Evolutionary conservation across 2,797 vertebrate species (phyloP).

Genomic region (Decapterus maruadsi): DNA sequence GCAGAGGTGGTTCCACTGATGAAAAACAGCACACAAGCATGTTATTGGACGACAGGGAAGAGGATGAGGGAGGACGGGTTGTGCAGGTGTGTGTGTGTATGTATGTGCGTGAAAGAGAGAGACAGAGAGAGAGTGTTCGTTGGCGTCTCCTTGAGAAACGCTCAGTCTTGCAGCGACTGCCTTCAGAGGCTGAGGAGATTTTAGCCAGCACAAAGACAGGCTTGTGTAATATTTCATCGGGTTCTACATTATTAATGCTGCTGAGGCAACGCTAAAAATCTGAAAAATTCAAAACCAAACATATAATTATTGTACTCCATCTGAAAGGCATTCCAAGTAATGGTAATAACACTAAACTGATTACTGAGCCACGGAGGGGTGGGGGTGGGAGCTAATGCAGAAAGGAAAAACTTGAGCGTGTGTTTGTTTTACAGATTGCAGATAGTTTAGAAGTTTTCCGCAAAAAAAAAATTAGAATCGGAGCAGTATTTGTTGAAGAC

Average conservation of each 20-base stretch:
- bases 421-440: background rate
- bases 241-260: slow-evolving; percentile 67
- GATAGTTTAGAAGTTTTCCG: slow-evolving; percentile 18
- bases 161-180: slow-evolving; percentile 36
- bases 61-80: slow-evolving; percentile 51
- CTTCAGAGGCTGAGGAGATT: slow-evolving; percentile 28
- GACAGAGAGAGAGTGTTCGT: slow-evolving; percentile 30
- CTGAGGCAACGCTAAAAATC: slow-evolving; percentile 33
- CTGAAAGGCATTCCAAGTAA: slow-evolving; percentile 26
- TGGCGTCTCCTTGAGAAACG: slow-evolving; percentile 40
- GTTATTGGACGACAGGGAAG: slow-evolving; percentile 43
- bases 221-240: slow-evolving; percentile 62
- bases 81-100: slow-evolving; percentile 13
- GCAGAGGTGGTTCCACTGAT: slow-evolving; percentile 49
- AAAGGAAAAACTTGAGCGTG: slow-evolving; percentile 3
- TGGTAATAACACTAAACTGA: slow-evolving; percentile 19
- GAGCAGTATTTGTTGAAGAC: slow-evolving; percentile 14
- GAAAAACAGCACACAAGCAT: slow-evolving; percentile 51
- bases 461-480: background rate
- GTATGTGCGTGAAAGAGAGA: slow-evolving; percentile 14
- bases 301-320: slow-evolving; percentile 25
- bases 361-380: slow-evolving; percentile 7
- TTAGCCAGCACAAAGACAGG: slow-evolving; percentile 45
- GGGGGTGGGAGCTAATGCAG: slow-evolving; percentile 12
- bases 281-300: slow-evolving; percentile 29